Base-by-base conservation (phyloP, 2,888 invertebrate genomes). In the Achlya flavicornis region DNA sequence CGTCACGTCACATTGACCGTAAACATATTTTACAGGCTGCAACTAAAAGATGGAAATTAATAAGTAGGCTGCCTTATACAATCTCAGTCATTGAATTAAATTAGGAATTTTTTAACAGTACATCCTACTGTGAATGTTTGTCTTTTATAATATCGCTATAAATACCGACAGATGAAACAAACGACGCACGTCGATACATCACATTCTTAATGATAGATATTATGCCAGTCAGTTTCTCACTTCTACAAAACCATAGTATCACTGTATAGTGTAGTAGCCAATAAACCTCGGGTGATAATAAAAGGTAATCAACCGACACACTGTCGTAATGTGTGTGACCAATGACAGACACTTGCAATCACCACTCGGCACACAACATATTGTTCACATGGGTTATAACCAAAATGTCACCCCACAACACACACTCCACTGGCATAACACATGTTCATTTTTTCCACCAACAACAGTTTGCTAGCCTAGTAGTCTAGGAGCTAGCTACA, bases 141-240 rank as follows among this genome's bases (percentile, higher is more conserved):
- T 53, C 53, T 53, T 53, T 53, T 46, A 46, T 19, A 19, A 10
- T 53, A 53, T 53, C 53, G 53, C 53, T 53, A 53, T 53, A 53
- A 53, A 53, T 19, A 53, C 19, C 3, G 53, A 53, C 53, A 53
- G 19, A 10, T 16, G 2, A 53, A 53, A 19, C 53, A 53, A 53
- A 53, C 16, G 19, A 46, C 0, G 6, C n/a, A 46, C 0, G 6
- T 46, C 46, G 43, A 46, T 10, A n/a, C 4, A 0, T 46, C 46
- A 46, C n/a, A 46, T n/a, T 3, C 8, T 41, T 41, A 41, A 12
- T 41, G 12, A 12, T 3, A 41, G 2, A 41, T 41, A 41, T 8
- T 7, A 10, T n/a, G 8, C 53, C 19, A 53, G 16, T 19, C 16
- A 19, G 46, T 53, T 53, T 53, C 53, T 53, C 53, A 53, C 53